Conservation (phyloP, 2,888 invertebrate genomes). For the Salpingus planirostris region DNA sequence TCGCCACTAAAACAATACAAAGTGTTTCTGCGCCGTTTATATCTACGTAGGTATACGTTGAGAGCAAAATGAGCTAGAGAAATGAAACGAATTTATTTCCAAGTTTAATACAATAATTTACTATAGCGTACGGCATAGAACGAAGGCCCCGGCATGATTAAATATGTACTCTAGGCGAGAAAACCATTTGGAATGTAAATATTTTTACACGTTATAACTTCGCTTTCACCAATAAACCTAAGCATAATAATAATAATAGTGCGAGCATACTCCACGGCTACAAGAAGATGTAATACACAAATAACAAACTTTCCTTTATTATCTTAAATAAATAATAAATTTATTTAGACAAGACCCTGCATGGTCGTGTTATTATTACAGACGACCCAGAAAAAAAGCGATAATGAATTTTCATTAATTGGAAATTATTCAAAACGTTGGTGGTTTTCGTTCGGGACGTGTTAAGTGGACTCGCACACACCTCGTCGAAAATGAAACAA, state of each 20-base stretch:
- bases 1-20: too few relatives aligned
- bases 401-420: slow-evolving; percentile 12
- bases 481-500: too few relatives aligned
- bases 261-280: too few relatives aligned
- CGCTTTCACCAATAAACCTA: slow-evolving; percentile 16
- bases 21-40: too few relatives aligned
- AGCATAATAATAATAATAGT: too few relatives aligned
- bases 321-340: slow-evolving; percentile 16
- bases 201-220: slow-evolving; percentile 15
- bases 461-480: too few relatives aligned
- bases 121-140: too few relatives aligned
- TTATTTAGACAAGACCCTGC: neutral
- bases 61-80: too few relatives aligned
- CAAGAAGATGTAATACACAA: slow-evolving; percentile 16
- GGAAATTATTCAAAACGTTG: slow-evolving; percentile 9
- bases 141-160: slow-evolving; percentile 15
- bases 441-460: too few relatives aligned
- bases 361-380: neutral
- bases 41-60: too few relatives aligned
- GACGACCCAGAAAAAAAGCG: too few relatives aligned
- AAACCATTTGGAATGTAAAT: slow-evolving; percentile 21
- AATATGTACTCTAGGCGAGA: slow-evolving; percentile 19
- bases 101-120: slow-evolving; percentile 20
- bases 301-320: slow-evolving; percentile 16
- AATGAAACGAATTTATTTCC: slow-evolving; percentile 18